Conservation (phyloP, 2,797 vertebrate species). For the Arnoldichthys spilopterus region DNA sequence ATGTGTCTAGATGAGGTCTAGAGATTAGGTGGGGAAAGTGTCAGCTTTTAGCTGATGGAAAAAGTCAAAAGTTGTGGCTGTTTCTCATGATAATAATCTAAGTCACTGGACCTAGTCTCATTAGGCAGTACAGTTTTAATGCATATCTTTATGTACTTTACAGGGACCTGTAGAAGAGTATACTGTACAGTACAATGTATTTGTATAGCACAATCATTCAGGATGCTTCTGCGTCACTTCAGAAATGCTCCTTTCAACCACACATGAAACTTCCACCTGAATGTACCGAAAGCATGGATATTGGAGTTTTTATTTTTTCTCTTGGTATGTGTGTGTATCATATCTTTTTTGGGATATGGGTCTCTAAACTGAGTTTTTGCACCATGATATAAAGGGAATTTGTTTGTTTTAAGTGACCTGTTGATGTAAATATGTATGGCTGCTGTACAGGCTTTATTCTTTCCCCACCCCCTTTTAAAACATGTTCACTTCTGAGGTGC, state of each 20-base stretch:
- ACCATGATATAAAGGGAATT: slow-evolving; percentile 10
- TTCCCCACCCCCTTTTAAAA: neutral
- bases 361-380: slow-evolving; percentile 22
- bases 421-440: neutral
- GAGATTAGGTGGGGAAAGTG: neutral
- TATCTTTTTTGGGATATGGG: neutral
- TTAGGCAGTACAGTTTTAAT: neutral
- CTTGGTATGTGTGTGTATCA: neutral
- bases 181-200: slow-evolving; percentile 21
- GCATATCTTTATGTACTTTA: neutral
- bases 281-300: slow-evolving; percentile 14
- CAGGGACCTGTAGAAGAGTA: neutral
- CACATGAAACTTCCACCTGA: slow-evolving; percentile 4
- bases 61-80: too few species aligned
- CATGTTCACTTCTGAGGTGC: neutral
- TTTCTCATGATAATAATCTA: neutral
- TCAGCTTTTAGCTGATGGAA: neutral
- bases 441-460: slow-evolving; percentile 3
- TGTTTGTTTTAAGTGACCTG: neutral
- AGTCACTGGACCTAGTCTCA: neutral
- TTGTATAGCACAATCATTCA: slow-evolving; percentile 44
- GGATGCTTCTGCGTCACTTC: neutral
- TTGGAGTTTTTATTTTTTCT: neutral
- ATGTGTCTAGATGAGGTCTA: too few species aligned
- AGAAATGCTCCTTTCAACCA: slow-evolving; percentile 6